phyloP scores from a whole-genome alignment of 2,888 invertebrate genomes.

The Alloplasta piceator region DNA sequence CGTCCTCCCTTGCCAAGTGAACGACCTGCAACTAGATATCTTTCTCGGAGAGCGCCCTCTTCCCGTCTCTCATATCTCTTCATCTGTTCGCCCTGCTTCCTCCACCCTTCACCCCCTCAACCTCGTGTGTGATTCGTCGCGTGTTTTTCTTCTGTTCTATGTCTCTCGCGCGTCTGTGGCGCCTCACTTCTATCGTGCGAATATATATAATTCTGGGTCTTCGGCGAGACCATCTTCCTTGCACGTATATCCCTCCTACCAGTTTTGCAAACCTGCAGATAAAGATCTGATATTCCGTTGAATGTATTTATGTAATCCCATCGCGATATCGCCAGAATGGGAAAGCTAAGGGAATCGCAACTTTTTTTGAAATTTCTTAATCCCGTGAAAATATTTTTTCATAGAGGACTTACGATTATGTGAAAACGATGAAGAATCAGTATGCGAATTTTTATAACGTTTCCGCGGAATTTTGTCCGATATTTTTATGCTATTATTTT shows the following conservation, averaged over 20 bases:
- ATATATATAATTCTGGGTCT: constrained; percentile 37
- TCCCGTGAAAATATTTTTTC: too few species aligned
- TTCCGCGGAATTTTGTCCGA: too few species aligned
- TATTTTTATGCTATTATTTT: too few species aligned
- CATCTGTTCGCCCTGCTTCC: constrained; percentile 53
- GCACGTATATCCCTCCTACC: constrained; percentile 22
- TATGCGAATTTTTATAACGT: too few species aligned
- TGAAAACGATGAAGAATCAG: too few species aligned
- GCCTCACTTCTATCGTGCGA: constrained; percentile 29
- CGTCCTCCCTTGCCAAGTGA: constrained; percentile 80
- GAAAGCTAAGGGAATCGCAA: too few species aligned
- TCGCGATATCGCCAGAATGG: too few species aligned
- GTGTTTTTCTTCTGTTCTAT: constrained; percentile 25
- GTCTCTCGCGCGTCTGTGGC: constrained; percentile 17
- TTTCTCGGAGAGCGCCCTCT: constrained; percentile 68
- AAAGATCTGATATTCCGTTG: too few species aligned
- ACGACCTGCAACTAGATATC: constrained; percentile 83
- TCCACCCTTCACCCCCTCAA: neutral
- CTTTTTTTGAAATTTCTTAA: too few species aligned
- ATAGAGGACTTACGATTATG: too few species aligned
- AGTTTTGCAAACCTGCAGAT: constrained; percentile 20
- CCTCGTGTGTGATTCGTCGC: constrained; percentile 24
- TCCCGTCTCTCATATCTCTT: constrained; percentile 52
- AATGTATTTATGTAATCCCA: too few species aligned
- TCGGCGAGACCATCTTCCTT: constrained; percentile 20